Evolutionary conservation across 2,888 invertebrate species (phyloP).

Genomic region (Spicauda simplicius): DNA sequence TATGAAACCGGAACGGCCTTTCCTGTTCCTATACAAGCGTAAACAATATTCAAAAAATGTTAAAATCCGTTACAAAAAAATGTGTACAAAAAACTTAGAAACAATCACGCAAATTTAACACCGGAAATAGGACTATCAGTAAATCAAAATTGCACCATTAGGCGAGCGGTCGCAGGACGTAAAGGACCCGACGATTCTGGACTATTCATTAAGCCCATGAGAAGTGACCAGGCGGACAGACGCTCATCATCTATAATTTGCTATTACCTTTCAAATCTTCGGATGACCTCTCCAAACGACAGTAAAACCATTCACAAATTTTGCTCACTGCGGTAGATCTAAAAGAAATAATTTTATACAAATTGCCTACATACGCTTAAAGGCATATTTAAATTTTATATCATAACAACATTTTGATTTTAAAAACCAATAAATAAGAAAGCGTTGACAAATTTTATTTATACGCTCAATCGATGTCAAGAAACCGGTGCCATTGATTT

Average conservation of each 20-base stretch:
- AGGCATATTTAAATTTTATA: constrained; percentile 27
- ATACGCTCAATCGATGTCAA: constrained; percentile 47
- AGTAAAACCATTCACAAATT: constrained; percentile 40
- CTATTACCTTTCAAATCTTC: constrained; percentile 24
- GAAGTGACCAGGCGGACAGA: constrained; percentile 57
- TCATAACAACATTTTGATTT: constrained; percentile 34
- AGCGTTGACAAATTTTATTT: constrained; percentile 40
- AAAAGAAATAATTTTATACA: constrained; percentile 37
- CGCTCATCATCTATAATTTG: constrained; percentile 41
- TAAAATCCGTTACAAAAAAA: constrained; percentile 16
- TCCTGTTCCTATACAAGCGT: constrained; percentile 7
- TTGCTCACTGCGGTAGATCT: constrained; percentile 37
- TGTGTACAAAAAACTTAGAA: constrained; percentile 15
- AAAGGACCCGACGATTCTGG: constrained; percentile 60
- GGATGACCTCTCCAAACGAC: constrained; percentile 24
- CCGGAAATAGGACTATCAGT: constrained; percentile 78
- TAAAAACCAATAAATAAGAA: constrained; percentile 45
- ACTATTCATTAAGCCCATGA: constrained; percentile 62
- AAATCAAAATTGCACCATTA: constrained; percentile 82
- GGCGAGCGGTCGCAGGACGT: constrained; percentile 50
- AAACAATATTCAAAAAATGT: background rate
- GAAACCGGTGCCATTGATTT: constrained; percentile 48
- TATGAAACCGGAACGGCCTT: constrained; percentile 5
- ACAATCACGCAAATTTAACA: constrained; percentile 48
- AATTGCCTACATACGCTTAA: constrained; percentile 30